phyloP scores from a whole-genome alignment of 2,888 invertebrate genomes.

The Lepidochrysops patricia region DNA sequence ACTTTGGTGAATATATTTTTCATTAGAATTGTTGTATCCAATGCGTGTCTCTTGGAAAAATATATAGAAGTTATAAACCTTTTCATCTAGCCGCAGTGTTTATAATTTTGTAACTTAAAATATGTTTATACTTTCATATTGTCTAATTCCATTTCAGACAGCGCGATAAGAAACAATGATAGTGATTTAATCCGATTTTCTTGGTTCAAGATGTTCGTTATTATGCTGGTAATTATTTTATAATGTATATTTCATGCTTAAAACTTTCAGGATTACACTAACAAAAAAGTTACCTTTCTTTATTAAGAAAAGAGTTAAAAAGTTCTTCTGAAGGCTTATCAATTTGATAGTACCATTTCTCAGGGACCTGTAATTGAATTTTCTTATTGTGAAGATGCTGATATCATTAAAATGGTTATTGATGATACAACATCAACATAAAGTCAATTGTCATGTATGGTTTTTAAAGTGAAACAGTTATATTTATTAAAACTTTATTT shows the following conservation, averaged over 20 bases:
- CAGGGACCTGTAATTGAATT: not conserved
- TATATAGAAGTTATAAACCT: slow-evolving; percentile 19
- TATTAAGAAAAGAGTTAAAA: not conserved
- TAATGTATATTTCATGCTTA: not conserved
- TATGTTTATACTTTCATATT: slow-evolving; percentile 10
- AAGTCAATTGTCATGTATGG: too few relatives aligned
- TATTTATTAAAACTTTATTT: too few relatives aligned
- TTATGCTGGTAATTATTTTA: slow-evolving; percentile 23
- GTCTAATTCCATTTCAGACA: slow-evolving; percentile 46
- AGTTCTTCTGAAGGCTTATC: not conserved
- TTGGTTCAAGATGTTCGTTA: slow-evolving; percentile 25
- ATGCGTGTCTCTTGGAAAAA: slow-evolving; percentile 24
- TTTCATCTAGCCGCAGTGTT: not conserved
- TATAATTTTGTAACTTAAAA: slow-evolving; percentile 6
- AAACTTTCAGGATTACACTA: not conserved
- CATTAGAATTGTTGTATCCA: slow-evolving; percentile 32
- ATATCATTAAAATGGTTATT: not conserved
- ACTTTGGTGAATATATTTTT: slow-evolving; percentile 28
- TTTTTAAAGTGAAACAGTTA: too few relatives aligned
- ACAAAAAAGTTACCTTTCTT: not conserved
- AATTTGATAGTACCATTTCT: not conserved
- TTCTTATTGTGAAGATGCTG: not conserved
- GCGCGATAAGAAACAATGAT: slow-evolving; percentile 57
- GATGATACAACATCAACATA: too few relatives aligned
- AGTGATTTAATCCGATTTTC: slow-evolving; percentile 52